Evolutionary conservation across 1,140 invertebrate genomes (phyloP).

Genomic region (Heterodera schachtii): DNA sequence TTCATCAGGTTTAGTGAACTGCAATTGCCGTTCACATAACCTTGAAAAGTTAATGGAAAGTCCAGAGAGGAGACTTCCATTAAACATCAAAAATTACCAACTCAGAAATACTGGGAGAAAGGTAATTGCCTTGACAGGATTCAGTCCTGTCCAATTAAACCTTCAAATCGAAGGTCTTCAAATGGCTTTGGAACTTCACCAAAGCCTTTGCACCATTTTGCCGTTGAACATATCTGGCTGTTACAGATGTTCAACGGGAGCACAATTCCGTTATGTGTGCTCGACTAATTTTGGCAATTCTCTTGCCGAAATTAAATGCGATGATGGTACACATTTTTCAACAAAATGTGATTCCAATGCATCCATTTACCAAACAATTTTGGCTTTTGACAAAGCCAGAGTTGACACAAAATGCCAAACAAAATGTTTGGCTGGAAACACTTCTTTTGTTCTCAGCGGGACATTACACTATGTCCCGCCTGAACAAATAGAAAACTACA

Average conservation of each 20-base stretch:
- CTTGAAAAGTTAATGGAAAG: neutral
- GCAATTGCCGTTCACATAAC: neutral
- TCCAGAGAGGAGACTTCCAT: neutral
- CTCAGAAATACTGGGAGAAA: neutral
- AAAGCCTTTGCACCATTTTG: neutral
- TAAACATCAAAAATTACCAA: neutral
- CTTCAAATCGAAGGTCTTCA: neutral
- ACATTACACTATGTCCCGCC: no score
- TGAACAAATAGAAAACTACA: no score
- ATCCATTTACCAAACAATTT: no score
- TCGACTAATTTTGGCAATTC: neutral
- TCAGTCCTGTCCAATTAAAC: neutral
- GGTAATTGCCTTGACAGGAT: neutral
- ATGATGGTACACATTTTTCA: constrained; percentile 8
- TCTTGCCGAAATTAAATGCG: constrained; percentile 5
- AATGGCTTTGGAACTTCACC: neutral
- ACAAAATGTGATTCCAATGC: neutral
- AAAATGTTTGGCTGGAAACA: no score
- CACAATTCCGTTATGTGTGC: neutral
- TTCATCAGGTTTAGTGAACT: neutral
- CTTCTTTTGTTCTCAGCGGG: no score
- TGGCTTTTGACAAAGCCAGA: no score
- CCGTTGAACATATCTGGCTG: neutral
- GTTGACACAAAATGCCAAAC: no score
- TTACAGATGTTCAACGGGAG: constrained; percentile 7